These are phyloP conservation scores for Triplophysa yarkandensis DNA, from an alignment of 2,797 vertebrate genomes.

Conservation along the genomic window DNA sequence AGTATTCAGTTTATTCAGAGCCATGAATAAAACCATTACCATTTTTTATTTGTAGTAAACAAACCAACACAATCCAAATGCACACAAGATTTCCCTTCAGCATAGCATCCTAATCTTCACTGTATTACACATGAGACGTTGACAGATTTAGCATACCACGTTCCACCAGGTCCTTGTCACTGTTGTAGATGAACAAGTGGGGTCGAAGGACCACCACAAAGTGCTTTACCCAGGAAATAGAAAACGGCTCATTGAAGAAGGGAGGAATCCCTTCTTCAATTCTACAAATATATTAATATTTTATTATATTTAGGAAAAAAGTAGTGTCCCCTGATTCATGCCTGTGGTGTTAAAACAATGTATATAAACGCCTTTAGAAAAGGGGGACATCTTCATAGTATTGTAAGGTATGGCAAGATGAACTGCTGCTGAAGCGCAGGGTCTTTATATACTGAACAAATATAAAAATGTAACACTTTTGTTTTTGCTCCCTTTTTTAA, in stretches of 20 bases:
- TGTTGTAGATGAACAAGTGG: constrained; percentile 98
- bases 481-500: too few species aligned
- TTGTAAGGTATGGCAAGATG: too few species aligned
- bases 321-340: too few species aligned
- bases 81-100: constrained; percentile 82
- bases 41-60: background rate
- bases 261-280: constrained; percentile 97
- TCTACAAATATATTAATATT: too few species aligned
- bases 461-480: too few species aligned
- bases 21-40: constrained; percentile 20
- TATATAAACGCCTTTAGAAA: too few species aligned
- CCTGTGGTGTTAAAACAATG: too few species aligned
- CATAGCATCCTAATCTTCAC: constrained; percentile 98
- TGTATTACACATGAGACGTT: constrained; percentile 97
- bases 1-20: constrained; percentile 88
- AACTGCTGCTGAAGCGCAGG: too few species aligned
- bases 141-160: constrained; percentile 95
- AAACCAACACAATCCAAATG: too few species aligned
- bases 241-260: constrained; percentile 96
- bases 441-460: too few species aligned
- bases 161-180: constrained; percentile 96
- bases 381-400: too few species aligned
- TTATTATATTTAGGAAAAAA: too few species aligned
- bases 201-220: constrained; percentile 96
- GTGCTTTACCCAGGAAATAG: constrained; percentile 94